Evolutionary conservation across 2,113 vertebrate species (phyloP), one percentile per base, ranked within the genome.

Genomic region (Protomyctophum bolini): DNA sequence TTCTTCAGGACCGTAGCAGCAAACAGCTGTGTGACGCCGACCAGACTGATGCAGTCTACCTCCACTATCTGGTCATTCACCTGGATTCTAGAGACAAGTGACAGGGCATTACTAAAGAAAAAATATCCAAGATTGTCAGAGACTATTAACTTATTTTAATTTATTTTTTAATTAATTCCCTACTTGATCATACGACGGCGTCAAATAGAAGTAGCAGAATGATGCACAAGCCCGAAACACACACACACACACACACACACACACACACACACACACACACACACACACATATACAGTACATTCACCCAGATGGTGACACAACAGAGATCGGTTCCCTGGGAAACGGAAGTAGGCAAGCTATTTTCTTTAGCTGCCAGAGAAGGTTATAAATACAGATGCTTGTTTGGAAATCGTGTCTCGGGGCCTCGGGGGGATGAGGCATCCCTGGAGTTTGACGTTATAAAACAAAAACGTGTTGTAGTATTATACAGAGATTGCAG

Each of bases 61-160:
- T 97, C 96, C 82, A 97, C 95, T 70, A 97, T 97, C 88, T 97
- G 96, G 88, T 97, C 96, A 79, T 97, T 97, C 66, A 97, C 95
- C 86, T 95, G 93, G 84, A 95, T 95, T 80, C 94, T 95, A 76
- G 41, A 91, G 83, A 79, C 82, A 7, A 89, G 78, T 79, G 60
- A 52, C 41, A 71, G 21, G 74, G 51, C 2, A 15, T 48, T 50
- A 8, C 21, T 21, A 21, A 21, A 21, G 1, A 14, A 67, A 12
- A 62, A 33, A n/a, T n/a, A n/a, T n/a, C n/a, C n/a, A n/a, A n/a
- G n/a, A n/a, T n/a, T n/a, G n/a, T n/a, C 33, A 2, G 10, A 50
- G 29, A n/a, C 2, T 14, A 8, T 15, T 28, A n/a, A 8, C 47
- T 51, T 21, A n/a, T n/a, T n/a, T n/a, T n/a, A n/a, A n/a, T 33